Evolutionary conservation across 2,113 vertebrate genomes (phyloP).

Genomic region (Cynoglossus semilaevis): DNA sequence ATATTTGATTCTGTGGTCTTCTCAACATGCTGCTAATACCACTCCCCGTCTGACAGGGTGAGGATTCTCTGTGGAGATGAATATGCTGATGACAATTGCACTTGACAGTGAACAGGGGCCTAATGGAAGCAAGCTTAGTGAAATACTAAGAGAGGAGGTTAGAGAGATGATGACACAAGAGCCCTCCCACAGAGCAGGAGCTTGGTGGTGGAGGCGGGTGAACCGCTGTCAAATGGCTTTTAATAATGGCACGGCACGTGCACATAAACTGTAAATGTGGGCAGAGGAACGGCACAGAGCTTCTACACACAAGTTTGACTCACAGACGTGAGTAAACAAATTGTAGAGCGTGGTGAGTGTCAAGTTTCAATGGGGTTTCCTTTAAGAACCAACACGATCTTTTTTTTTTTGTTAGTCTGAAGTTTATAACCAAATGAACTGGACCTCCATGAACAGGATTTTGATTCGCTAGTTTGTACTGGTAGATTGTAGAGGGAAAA

Average conservation of each 20-base stretch:
- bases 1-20: slow-evolving; percentile 17
- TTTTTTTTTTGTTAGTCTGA: too few species aligned
- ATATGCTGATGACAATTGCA: slow-evolving; percentile 60
- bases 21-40: slow-evolving; percentile 7
- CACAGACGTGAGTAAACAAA: not conserved
- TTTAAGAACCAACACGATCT: too few species aligned
- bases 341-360: too few species aligned
- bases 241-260: slow-evolving; percentile 5
- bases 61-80: slow-evolving; percentile 31
- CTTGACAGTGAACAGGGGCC: slow-evolving; percentile 57
- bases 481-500: too few species aligned
- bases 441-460: too few species aligned
- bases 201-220: slow-evolving; percentile 3
- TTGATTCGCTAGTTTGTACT: too few species aligned
- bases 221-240: slow-evolving; percentile 14
- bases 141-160: slow-evolving; percentile 26
- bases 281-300: not conserved
- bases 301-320: slow-evolving; percentile 1
- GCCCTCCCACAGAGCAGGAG: not conserved
- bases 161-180: slow-evolving; percentile 14
- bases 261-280: not conserved
- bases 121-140: slow-evolving; percentile 26
- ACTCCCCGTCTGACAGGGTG: slow-evolving; percentile 12
- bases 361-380: too few species aligned
- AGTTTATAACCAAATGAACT: too few species aligned